Conservation (phyloP, 2,888 invertebrate species). For the Oxystoma pomonae region DNA sequence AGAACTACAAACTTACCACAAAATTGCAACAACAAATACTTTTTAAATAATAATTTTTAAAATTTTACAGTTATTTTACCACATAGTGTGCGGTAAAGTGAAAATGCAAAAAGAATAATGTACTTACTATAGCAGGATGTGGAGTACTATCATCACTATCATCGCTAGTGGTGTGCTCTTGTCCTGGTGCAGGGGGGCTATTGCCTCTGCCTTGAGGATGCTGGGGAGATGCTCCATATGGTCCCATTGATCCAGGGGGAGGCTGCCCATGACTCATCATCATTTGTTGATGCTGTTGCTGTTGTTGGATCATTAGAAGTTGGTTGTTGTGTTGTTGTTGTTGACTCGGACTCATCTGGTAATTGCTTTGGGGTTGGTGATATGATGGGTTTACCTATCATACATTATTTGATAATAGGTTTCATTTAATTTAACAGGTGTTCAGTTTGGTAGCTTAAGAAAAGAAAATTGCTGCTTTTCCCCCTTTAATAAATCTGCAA, state of each 20-base stretch:
- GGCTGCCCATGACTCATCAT: conserved; percentile 47
- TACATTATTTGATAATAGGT: too few relatives aligned
- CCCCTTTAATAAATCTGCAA: too few relatives aligned
- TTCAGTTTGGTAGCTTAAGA: too few relatives aligned
- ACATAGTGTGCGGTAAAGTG: too few relatives aligned
- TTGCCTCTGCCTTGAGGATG: conserved; percentile 59
- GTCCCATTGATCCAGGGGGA: conserved; percentile 47
- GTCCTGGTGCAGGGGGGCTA: conserved; percentile 52
- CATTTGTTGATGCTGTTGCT: conserved; percentile 44
- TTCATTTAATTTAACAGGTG: too few relatives aligned
- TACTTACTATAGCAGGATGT: conserved; percentile 59
- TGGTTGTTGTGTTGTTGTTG: conserved; percentile 42
- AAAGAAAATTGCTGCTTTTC: too few relatives aligned
- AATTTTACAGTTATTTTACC: too few relatives aligned
- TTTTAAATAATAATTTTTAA: too few relatives aligned
- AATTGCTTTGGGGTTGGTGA: conserved; percentile 43
- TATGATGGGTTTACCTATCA: conserved; percentile 41
- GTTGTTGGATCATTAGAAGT: conserved; percentile 43
- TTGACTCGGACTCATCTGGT: conserved; percentile 40
- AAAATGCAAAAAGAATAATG: too few relatives aligned
- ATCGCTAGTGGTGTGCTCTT: conserved; percentile 73
- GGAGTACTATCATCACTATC: conserved; percentile 82
- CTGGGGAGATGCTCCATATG: conserved; percentile 53
- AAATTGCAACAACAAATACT: too few relatives aligned
- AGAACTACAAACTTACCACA: too few relatives aligned